Evolutionary conservation across 2,797 vertebrate species (phyloP).

Genomic region (Alexandromys oeconomus): DNA sequence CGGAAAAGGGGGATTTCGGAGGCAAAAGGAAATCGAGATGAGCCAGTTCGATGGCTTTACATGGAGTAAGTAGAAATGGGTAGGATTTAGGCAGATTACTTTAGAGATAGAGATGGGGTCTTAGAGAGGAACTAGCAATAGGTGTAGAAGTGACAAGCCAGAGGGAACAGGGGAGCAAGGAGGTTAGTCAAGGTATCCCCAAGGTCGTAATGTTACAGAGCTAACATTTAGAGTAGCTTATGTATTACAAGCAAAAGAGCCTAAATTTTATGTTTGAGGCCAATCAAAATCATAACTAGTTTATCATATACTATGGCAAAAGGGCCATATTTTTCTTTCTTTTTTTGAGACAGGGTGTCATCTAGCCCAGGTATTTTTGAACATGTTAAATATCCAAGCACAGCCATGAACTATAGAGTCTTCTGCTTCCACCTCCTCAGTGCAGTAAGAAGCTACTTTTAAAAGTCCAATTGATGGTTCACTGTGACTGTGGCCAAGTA

Average conservation of each 20-base stretch:
- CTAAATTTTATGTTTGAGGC: constrained; percentile 13
- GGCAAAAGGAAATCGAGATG: not conserved
- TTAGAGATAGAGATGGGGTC: not conserved
- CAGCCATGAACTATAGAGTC: not conserved
- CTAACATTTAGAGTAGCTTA: not conserved
- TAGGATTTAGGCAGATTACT: not conserved
- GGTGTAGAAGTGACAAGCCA: not conserved
- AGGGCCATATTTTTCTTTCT: not conserved
- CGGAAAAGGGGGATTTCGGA: not conserved
- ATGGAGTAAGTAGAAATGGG: not conserved
- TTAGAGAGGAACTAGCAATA: not conserved
- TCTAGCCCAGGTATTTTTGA: not conserved
- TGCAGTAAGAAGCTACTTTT: not conserved
- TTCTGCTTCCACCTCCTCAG: not conserved
- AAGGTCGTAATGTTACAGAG: not conserved
- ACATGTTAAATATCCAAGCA: not conserved
- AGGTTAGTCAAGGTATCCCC: not conserved
- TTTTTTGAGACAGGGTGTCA: not conserved
- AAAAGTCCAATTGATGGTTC: not conserved
- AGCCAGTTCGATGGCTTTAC: not conserved
- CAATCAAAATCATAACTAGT: constrained; percentile 8
- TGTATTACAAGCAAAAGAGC: constrained; percentile 2
- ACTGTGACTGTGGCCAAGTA: not conserved
- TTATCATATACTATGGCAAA: not conserved
- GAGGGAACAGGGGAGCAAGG: not conserved